Base-by-base conservation (phyloP, 2,888 invertebrate species). In the Neoscelio sp. region DNA sequence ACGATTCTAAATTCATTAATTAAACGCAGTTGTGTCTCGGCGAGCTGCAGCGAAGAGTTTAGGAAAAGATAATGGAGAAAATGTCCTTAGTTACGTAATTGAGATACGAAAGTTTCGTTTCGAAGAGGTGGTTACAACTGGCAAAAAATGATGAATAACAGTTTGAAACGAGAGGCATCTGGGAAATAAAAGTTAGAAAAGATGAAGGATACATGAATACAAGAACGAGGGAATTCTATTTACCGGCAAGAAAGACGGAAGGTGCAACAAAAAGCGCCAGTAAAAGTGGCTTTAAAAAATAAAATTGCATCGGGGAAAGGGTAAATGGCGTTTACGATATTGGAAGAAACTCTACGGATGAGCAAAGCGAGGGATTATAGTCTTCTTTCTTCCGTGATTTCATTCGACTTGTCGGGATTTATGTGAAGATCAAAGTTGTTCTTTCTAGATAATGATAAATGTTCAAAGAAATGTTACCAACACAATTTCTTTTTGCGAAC, bases 41-140 rank as follows among this genome's bases (percentile, higher is more conserved):
- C 2, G 33, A 33, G 33, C 10, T 2, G 2, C n/a, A 33, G 10
- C 44, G 12, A 46, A 46, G 44, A 46, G 23, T n/a, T 18, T 46
- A 46, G 44, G 44, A 20, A 20, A 46, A 46, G 44, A 46, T 46
- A 46, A 46, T 46, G 8, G 12, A 23, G 44, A 46, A 23, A 23
- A 46, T 23, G 44, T 18, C 18, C 23, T 46, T 46, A 23, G 44
- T 5, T 23, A 23, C 44, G 44, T 46, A 46, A 46, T 46, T 20
- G 44, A 23, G 44, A 46, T 46, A 23, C 23, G 20, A 46, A 46
- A 44, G 44, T 44, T 44, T 18, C n/a, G 18, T 18, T 18, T 20
- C n/a, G 18, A 44, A 18, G n/a, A 6, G n/a, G 18, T 5, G 5
- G 8, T n/a, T 7, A 33, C 7, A 33, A 33, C n/a, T 8, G 13